Base-by-base conservation (phyloP, 2,888 invertebrate genomes). In the Papilio elwesi region DNA sequence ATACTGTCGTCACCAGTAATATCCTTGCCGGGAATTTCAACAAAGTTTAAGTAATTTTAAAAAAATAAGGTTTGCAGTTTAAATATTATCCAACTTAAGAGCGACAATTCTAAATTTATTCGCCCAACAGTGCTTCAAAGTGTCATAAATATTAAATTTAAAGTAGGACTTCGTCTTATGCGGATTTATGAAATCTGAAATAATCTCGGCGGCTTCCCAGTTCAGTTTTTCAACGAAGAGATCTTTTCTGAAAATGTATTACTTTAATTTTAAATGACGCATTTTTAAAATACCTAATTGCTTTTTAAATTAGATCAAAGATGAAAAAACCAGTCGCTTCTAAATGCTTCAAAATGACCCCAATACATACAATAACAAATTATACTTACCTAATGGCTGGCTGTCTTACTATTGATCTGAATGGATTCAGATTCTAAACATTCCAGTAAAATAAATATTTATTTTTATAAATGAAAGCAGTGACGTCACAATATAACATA, bases 121-220 rank as follows among this genome's bases (percentile, higher is more conserved):
- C 63, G 5, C 63, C 47, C 12, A 48, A 63, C 10, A 48, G 63
- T 63, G 47, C 48, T 63, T 48, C 63, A 63, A 63, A 63, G 63
- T 63, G 63, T 63, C 16, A 63, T 63, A 63, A 63, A 63, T 63
- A 63, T 63, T 63, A 63, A 63, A 63, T 63, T 63, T 43, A 16
- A 63, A 63, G 47, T 63, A 63, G 47, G 47, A 63, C 63, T 63
- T 43, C 63, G 43, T 63, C 63, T 63, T 63, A 48, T 15, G 63
- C 63, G 63, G 63, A 63, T 63, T 63, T 63, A 48, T 63, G 47
- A 63, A 63, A 63, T 63, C 63, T 63, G 47, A 63, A 63, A 63
- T 63, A 63, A 63, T 63, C 63, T 62, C 62, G 63, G 16, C 63
- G 63, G 16, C 63, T 63, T 47, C 62, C 43, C 47, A 47, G 63